These are phyloP conservation scores for Glareola pratincola DNA, from an alignment of 2,113 vertebrate species.

Conservation along the genomic window DNA sequence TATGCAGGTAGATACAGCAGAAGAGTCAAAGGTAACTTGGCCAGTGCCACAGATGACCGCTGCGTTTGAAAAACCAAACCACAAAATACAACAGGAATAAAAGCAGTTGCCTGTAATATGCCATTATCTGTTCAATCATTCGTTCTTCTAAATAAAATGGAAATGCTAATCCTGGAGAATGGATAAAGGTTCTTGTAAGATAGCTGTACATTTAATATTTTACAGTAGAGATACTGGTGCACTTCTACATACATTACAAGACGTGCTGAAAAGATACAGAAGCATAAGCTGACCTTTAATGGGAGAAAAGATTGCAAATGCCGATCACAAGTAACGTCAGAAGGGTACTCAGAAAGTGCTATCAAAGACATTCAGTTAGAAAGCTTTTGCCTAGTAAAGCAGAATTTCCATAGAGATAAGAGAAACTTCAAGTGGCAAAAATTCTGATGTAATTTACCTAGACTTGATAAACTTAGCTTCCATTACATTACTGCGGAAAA, in stretches of 20 bases:
- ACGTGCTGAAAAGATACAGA: neutral
- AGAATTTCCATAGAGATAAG: neutral
- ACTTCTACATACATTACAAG: neutral
- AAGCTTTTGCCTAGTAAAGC: neutral
- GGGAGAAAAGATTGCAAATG: neutral
- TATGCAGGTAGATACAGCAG: neutral
- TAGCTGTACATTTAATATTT: neutral
- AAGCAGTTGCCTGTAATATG: neutral
- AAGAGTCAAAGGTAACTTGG: neutral
- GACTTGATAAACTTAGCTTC: neutral
- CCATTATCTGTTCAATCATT: neutral
- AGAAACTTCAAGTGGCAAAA: neutral
- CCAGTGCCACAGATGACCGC: neutral
- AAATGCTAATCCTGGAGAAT: neutral
- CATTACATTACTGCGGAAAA: neutral
- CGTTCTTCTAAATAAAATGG: neutral
- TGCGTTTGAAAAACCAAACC: neutral
- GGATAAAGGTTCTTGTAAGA: neutral
- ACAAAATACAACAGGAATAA: neutral
- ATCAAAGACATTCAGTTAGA: neutral
- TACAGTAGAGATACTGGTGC: neutral
- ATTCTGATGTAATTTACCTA: neutral
- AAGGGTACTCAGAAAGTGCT: neutral
- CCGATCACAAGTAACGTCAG: neutral
- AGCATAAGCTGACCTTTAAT: neutral